A percentile compares a stretch with the other conserved stretches of the same genome.
phyloP scores from a whole-genome alignment of 1,140 invertebrate genomes.

The Tetramorium simillimum region DNA sequence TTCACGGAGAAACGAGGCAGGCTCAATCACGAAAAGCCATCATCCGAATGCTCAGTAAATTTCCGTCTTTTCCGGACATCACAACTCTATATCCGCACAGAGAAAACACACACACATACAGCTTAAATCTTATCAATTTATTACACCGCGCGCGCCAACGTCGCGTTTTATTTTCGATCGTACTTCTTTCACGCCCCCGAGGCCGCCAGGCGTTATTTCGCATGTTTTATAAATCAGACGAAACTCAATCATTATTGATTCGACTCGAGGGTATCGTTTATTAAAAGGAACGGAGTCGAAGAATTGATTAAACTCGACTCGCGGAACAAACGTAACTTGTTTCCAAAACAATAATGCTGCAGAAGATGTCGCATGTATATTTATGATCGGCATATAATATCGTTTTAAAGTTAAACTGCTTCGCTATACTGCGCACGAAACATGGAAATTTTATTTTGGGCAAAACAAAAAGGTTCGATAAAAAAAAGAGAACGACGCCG shows the following conservation, averaged over 20 bases:
- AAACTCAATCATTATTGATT: background rate
- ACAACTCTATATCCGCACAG: background rate
- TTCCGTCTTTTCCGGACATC: background rate
- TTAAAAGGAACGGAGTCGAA: background rate
- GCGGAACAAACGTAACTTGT: background rate
- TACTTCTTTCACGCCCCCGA: background rate
- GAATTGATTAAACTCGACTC: background rate
- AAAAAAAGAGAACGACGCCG: background rate
- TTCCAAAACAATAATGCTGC: background rate
- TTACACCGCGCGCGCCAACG: background rate
- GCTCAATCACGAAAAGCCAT: slow-evolving; percentile 90
- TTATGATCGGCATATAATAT: background rate
- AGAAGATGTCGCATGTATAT: background rate
- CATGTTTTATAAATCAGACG: slow-evolving; percentile 2
- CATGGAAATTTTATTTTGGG: too few species aligned
- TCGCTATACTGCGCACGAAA: background rate
- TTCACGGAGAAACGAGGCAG: slow-evolving; percentile 88
- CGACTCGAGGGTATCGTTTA: background rate
- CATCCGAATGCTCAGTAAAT: slow-evolving; percentile 92
- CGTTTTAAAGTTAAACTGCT: background rate
- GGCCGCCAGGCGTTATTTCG: background rate
- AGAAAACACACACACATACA: background rate
- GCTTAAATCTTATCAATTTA: background rate
- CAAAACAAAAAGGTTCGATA: background rate
- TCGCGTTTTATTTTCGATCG: background rate